Percentiles rank a stretch among this genome's conserved stretches.
These are phyloP conservation scores for Cnemophilus loriae DNA, from an alignment of 2,113 vertebrate species.

Conservation along the genomic window DNA sequence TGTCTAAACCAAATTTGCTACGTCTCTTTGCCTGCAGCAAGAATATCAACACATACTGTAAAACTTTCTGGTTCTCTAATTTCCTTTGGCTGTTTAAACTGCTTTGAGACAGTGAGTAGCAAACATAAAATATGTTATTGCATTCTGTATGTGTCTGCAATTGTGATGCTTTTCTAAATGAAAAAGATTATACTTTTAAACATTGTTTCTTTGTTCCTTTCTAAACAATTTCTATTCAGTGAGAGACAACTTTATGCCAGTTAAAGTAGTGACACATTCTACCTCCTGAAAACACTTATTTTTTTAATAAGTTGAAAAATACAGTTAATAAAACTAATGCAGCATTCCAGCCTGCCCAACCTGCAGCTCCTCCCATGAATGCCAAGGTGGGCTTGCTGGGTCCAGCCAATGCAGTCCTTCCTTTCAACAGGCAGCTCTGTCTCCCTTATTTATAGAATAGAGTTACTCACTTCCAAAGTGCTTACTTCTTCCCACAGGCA, in stretches of 20 bases:
- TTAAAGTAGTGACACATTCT: not conserved
- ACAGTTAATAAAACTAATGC: not conserved
- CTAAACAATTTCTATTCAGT: not conserved
- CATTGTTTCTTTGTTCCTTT: not conserved
- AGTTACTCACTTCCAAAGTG: not conserved
- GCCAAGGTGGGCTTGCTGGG: not conserved
- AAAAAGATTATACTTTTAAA: not conserved
- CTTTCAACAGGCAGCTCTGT: not conserved
- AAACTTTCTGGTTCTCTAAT: not conserved
- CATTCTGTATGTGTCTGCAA: not conserved
- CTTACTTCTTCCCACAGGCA: not conserved
- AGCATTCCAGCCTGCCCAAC: not conserved
- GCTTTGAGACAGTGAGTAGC: not conserved
- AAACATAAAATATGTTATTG: not conserved
- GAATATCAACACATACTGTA: not conserved
- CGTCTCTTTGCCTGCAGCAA: not conserved
- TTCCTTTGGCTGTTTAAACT: slow-evolving; percentile 2
- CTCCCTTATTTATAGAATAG: not conserved
- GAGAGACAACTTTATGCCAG: not conserved
- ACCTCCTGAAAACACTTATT: not conserved
- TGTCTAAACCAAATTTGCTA: not conserved
- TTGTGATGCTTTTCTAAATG: not conserved
- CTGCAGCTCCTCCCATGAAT: not conserved
- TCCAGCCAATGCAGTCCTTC: rapidly evolving
- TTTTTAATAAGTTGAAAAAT: not conserved